Evolutionary conservation across 2,113 vertebrate species (phyloP), one percentile per base, ranked within the genome.

Genomic region (Pelusios castaneus): DNA sequence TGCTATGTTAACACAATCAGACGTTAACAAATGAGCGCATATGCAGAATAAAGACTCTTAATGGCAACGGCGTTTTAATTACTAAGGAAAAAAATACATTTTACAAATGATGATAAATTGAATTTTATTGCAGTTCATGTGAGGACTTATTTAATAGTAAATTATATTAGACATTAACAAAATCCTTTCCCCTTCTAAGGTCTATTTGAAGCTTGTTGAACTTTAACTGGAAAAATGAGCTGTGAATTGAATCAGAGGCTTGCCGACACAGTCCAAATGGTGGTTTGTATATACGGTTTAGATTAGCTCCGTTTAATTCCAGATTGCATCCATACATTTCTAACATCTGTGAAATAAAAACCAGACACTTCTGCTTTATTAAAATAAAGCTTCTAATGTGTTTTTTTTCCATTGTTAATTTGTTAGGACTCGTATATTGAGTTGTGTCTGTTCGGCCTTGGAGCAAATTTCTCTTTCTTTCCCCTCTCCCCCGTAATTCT

Each of bases 31-130:
- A 90, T 17, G 87, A 38, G 82, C 54, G 84, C 76, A 52, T 77
- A 24, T 0, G 49, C 83, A 87, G 73, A 52, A 88, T 76, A 22
- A 56, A 47, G 84, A 51, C 90, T 90, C 89, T 83, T 88, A 49
- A 89, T 94, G 96, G 92, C 93, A 83, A 25, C 94, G 92, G 95
- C 94, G 93, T 97, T 95, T 95, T 95, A 95, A 96, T 97, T 95
- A 95, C 92, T 95, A 93, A 90, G 55, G 89, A 84, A 58, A 49
- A 85, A 94, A 94, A 86, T 85, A 2, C 38, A 6, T 94, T 87
- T 95, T 94, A 85, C 91, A 52, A 86, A 96, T 82, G 43, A 63
- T 54, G 88, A 85, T 86, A 93, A 96, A 96, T 93, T 94, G 90
- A 80, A 90, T 96, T 96, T 97, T 93, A 80, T 85, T 95, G 58